phyloP scores from a whole-genome alignment of 2,113 vertebrate species.

The Hemiprocne comata region DNA sequence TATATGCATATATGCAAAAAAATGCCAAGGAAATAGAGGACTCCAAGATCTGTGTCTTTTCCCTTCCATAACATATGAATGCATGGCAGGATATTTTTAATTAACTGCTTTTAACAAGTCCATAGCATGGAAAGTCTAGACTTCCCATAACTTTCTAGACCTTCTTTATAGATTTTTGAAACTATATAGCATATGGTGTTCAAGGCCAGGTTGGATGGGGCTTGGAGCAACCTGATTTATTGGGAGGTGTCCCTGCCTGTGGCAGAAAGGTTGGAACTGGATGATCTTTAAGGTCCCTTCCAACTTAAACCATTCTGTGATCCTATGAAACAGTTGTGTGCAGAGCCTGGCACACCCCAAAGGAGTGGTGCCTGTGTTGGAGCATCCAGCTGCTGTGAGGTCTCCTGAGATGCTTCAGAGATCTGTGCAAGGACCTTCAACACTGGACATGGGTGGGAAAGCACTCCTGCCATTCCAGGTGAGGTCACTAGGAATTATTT shows the following conservation, averaged over 20 bases:
- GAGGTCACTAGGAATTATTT: accelerated
- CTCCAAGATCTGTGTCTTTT: accelerated
- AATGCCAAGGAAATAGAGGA: background rate
- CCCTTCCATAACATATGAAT: background rate
- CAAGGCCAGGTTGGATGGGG: too few species aligned
- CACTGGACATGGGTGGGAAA: accelerated
- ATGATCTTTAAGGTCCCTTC: too few species aligned
- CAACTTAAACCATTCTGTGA: too few species aligned
- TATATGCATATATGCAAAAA: background rate
- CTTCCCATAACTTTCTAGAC: too few species aligned
- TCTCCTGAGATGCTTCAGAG: background rate
- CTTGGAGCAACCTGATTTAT: too few species aligned
- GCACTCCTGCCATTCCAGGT: background rate
- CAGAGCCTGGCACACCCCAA: background rate
- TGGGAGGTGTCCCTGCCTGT: too few species aligned
- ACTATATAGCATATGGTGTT: too few species aligned
- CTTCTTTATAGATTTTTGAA: too few species aligned
- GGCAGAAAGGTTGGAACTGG: too few species aligned
- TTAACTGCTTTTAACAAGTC: background rate
- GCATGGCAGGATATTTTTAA: background rate
- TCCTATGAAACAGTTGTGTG: background rate
- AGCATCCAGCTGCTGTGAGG: background rate
- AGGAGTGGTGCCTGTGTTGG: accelerated
- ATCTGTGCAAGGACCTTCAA: background rate
- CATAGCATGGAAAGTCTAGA: too few species aligned